Evolutionary conservation across 2,113 vertebrate genomes (phyloP).

Genomic region (Pterocles burchelli): DNA sequence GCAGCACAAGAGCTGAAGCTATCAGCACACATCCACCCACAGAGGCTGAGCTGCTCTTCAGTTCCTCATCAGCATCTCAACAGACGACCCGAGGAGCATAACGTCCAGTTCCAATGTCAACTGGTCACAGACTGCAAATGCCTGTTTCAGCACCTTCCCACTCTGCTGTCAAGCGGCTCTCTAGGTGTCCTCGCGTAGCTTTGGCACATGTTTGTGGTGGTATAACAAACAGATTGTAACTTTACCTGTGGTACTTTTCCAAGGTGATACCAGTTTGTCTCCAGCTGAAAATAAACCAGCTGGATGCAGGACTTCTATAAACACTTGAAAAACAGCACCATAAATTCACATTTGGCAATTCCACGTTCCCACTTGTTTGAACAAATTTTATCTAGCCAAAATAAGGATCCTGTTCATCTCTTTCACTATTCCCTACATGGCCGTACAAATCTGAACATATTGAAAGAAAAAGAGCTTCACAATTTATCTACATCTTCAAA

Average conservation of each 20-base stretch:
- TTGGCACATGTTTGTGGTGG: rapidly evolving
- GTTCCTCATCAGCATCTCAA: background rate
- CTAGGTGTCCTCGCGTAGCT: rapidly evolving
- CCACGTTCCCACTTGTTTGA: background rate
- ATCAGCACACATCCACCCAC: rapidly evolving
- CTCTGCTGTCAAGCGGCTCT: background rate
- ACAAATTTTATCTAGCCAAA: background rate
- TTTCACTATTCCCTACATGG: background rate
- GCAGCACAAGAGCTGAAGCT: background rate
- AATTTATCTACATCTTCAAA: background rate
- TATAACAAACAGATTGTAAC: background rate
- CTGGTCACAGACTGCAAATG: rapidly evolving
- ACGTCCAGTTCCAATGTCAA: rapidly evolving
- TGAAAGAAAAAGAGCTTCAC: background rate
- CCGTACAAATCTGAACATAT: background rate
- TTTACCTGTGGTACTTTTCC: background rate
- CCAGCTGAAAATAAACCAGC: background rate
- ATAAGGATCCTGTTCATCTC: background rate
- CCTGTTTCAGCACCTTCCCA: background rate
- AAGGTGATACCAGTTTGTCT: background rate
- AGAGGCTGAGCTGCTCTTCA: background rate
- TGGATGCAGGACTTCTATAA: background rate
- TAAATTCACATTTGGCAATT: background rate
- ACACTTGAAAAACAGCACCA: background rate
- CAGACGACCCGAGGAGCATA: rapidly evolving